Conservation (phyloP, 2,888 invertebrate species). For the Digitonthophagus gazella region DNA sequence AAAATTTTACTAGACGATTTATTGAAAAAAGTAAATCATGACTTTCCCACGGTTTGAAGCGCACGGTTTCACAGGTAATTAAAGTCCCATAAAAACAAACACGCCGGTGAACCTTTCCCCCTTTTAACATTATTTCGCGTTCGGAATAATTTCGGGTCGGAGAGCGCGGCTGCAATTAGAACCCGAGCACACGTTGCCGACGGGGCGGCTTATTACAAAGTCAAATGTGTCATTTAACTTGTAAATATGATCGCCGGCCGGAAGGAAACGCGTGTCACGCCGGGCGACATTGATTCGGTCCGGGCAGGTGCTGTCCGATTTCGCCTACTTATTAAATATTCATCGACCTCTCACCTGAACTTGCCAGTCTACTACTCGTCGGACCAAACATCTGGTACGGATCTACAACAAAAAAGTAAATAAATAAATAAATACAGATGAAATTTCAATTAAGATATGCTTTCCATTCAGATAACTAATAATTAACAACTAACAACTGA, state of each 20-base stretch:
- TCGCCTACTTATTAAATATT: constrained; percentile 4
- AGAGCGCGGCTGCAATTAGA: neutral
- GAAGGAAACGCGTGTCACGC: constrained; percentile 35
- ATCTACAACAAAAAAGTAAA: constrained; percentile 67
- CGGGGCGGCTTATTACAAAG: constrained; percentile 32
- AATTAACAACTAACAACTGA: too few relatives aligned
- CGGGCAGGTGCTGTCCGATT: neutral
- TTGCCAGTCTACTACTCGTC: constrained; percentile 92
- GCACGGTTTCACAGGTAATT: constrained; percentile 3
- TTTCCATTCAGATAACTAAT: too few relatives aligned
- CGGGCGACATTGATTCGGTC: neutral
- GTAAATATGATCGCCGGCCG: constrained; percentile 33
- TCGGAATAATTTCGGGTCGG: neutral
- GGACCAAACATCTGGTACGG: constrained; percentile 98
- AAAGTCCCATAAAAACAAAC: constrained; percentile 15
- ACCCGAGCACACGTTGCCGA: constrained; percentile 6
- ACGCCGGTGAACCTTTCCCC: constrained; percentile 20
- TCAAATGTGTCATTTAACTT: constrained; percentile 38
- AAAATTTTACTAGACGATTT: too few relatives aligned
- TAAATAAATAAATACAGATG: neutral
- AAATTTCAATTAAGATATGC: neutral
- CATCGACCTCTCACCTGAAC: constrained; percentile 70
- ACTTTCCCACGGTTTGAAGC: constrained; percentile 3
- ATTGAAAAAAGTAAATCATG: neutral
- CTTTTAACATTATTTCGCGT: neutral